Conservation (phyloP, 1,140 invertebrate species). For the Teleopsis dalmanni region DNA sequence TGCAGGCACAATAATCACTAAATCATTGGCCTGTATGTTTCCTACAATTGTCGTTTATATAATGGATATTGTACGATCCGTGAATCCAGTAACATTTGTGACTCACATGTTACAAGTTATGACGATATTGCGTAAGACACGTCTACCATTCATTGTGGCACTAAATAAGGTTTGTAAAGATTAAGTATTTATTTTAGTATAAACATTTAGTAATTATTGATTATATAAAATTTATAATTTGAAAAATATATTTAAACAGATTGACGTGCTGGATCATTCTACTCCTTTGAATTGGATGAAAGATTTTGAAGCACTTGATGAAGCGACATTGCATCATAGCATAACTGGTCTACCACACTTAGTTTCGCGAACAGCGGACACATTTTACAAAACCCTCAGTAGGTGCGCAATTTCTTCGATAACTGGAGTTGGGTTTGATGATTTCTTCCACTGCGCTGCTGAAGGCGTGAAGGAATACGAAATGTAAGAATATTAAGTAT, state of each 20-base stretch:
- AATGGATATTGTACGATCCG: slow-evolving; percentile 86
- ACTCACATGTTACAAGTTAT: slow-evolving; percentile 99
- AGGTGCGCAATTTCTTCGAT: slow-evolving; percentile 81
- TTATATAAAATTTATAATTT: too few species aligned
- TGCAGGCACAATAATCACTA: slow-evolving; percentile 94
- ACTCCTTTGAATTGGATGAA: slow-evolving; percentile 96
- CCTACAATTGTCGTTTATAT: slow-evolving; percentile 95
- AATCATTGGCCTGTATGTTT: slow-evolving; percentile 83
- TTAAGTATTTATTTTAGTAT: neutral
- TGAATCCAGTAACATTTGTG: slow-evolving; percentile 96
- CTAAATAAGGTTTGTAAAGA: slow-evolving; percentile 80
- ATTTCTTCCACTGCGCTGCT: slow-evolving; percentile 60
- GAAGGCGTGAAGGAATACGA: slow-evolving; percentile 67
- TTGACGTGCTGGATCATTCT: slow-evolving; percentile 77
- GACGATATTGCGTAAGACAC: slow-evolving; percentile 98
- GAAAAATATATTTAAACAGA: slow-evolving; percentile 52
- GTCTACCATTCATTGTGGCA: slow-evolving; percentile 90
- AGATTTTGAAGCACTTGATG: slow-evolving; percentile 92
- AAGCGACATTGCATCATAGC: slow-evolving; percentile 71
- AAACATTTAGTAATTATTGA: neutral
- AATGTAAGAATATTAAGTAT: slow-evolving; percentile 48
- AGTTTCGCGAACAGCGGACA: slow-evolving; percentile 88
- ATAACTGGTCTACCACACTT: slow-evolving; percentile 87
- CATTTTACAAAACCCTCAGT: slow-evolving; percentile 82
- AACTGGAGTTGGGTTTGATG: slow-evolving; percentile 66